phyloP scores from a whole-genome alignment of 2,888 invertebrate species.

The Spodoptera exigua region DNA sequence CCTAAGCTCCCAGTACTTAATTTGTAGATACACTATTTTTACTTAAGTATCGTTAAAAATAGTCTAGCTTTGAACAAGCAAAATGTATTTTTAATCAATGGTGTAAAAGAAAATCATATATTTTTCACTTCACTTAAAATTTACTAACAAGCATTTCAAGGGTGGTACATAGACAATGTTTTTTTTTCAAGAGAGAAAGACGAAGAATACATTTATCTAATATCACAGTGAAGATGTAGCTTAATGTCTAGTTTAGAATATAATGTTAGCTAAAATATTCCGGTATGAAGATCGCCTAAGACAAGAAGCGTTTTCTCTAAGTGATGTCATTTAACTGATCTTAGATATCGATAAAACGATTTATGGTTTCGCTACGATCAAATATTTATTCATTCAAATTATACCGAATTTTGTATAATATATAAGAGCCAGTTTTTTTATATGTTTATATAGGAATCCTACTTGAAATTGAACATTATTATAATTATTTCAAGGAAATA shows the following conservation, averaged over 20 bases:
- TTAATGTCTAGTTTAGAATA: background rate
- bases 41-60: too few relatives aligned
- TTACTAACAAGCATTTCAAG: too few relatives aligned
- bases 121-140: too few relatives aligned
- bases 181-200: too few relatives aligned
- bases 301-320: conserved; percentile 50
- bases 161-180: too few relatives aligned
- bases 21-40: too few relatives aligned
- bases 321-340: conserved; percentile 58
- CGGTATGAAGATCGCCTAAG: conserved; percentile 37
- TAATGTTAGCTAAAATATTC: conserved; percentile 4
- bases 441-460: conserved; percentile 29
- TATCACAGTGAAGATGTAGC: too few relatives aligned
- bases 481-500: background rate
- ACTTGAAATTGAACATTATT: conserved; percentile 12
- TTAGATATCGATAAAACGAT: conserved; percentile 52
- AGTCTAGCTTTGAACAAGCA: too few relatives aligned
- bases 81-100: too few relatives aligned
- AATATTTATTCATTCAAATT: conserved; percentile 47
- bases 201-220: too few relatives aligned
- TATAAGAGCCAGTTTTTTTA: conserved; percentile 27
- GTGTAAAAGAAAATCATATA: too few relatives aligned
- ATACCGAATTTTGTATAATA: conserved; percentile 28
- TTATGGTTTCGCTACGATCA: conserved; percentile 44
- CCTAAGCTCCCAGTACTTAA: too few relatives aligned